Percentiles rank a stretch among this genome's conserved stretches.
phyloP scores from a whole-genome alignment of 1,140 invertebrate genomes.

The Drosophila eugracilis region DNA sequence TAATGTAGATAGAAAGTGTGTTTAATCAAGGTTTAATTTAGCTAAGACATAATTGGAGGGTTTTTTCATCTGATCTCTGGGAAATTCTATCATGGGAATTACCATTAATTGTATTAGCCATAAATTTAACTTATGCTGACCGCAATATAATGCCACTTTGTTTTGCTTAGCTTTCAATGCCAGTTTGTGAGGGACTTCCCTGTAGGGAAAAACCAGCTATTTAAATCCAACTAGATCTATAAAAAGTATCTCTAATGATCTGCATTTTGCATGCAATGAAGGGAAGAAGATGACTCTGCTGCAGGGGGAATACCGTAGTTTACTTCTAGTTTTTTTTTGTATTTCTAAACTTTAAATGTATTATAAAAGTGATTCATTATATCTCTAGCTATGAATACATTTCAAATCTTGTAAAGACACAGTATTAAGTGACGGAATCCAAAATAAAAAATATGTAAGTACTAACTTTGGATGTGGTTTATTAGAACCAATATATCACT shows the following conservation, averaged over 20 bases:
- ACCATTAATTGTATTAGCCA: conserved; percentile 7
- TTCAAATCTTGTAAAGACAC: no score
- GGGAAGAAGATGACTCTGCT: background rate
- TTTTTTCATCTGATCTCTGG: background rate
- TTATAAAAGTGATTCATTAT: no score
- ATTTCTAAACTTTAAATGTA: no score
- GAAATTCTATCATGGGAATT: conserved; percentile 3
- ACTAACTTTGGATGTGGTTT: background rate
- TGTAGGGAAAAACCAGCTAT: conserved; percentile 7
- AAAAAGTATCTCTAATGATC: background rate
- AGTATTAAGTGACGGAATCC: background rate
- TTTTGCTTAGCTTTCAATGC: background rate
- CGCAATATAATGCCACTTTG: conserved; percentile 16
- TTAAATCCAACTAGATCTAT: conserved; percentile 4
- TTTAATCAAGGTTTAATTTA: background rate
- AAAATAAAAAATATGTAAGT: no score
- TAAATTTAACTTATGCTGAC: conserved; percentile 26
- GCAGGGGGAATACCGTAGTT: background rate
- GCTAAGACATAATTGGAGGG: background rate
- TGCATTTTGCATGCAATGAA: conserved; percentile 17
- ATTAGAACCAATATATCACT: background rate
- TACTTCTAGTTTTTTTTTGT: no score
- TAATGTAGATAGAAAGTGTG: no score
- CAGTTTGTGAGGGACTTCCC: background rate
- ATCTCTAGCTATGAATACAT: no score